Evolutionary conservation across 92 coral and sea anemone genomes (phyloP).

Genomic region (Phenganax stokvisi): DNA sequence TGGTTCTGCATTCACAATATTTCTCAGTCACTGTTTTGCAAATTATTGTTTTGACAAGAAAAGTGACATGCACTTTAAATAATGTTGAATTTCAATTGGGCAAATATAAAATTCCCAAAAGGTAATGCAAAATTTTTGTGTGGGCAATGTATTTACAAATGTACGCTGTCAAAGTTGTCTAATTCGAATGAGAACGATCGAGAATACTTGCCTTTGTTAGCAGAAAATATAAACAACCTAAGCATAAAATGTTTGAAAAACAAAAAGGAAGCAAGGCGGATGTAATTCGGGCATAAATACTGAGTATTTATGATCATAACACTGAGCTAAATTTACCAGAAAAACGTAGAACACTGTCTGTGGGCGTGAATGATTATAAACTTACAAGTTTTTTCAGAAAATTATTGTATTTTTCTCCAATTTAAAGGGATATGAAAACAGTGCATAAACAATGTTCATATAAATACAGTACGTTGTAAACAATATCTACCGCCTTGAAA

Average conservation of each 20-base stretch:
- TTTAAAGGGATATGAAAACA: neutral
- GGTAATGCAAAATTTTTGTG: neutral
- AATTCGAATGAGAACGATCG: neutral
- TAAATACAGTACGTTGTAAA: slow-evolving; percentile 3
- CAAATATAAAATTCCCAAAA: slow-evolving; percentile 5
- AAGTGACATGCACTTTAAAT: slow-evolving; percentile 10
- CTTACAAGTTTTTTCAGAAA: neutral
- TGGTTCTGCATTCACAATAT: neutral
- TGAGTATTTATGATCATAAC: neutral
- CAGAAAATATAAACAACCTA: neutral
- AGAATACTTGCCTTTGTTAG: no score
- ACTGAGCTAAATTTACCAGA: slow-evolving; percentile 9
- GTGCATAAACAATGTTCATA: neutral
- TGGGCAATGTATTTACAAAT: slow-evolving; percentile 16
- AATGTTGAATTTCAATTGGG: neutral
- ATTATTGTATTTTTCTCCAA: slow-evolving; percentile 9
- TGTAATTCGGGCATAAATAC: neutral
- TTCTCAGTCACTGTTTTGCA: neutral
- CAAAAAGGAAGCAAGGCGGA: neutral
- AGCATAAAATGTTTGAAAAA: neutral
- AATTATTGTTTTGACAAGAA: slow-evolving; percentile 6
- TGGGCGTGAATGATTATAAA: neutral
- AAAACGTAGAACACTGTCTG: neutral
- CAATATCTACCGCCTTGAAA: neutral
- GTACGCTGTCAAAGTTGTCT: neutral